Base-by-base conservation (phyloP, 2,797 vertebrate genomes). In the Alexandromys oeconomus region DNA sequence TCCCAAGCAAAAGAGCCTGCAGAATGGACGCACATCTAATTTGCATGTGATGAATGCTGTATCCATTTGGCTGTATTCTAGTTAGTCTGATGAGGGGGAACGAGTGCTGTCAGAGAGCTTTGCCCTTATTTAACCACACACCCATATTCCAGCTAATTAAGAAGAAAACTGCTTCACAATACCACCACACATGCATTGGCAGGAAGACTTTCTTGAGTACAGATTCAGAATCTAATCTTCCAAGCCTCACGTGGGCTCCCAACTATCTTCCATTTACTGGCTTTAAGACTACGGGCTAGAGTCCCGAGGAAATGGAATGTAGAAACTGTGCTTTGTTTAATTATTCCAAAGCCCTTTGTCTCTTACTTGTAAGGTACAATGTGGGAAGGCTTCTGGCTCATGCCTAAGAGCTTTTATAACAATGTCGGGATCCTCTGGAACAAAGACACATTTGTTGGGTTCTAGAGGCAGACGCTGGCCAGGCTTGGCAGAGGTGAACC, bases 341-440 rank as follows among this genome's bases (percentile, higher is more conserved):
- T 96, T 93, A 95, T 93, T 94, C 80, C 84, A 87, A 96, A 96
- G 91, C 19, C 48, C 91, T 97, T 96, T 96, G 97, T 97, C 92
- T 97, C 87, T 87, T 71, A 61, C 91, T 95, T 97, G 92, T 96
- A 96, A 95, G 71, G 80, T 79, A 87, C 84, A 92, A 92, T 79
- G 86, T 31, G 94, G 95, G 76, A 87, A 95, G 79, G 54, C 63
- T 95, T 86, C 96, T 94, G 95, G 96, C 74, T 92, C 89, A 89
- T 63, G 77, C 48, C 86, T 91, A 79, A 95, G 84, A 96, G 95
- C 76, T 91, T 93, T 95, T 91, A 92, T 76, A 90, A 80, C 85
- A 76, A 87, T 87, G 82, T 89, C 2, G 29, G 87, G 87, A 97
- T 91, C 93, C n/a, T 51, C 10, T 46, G 46, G 84, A 92, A 97